phyloP scores from a whole-genome alignment of 2,797 vertebrate genomes.

The Pampus argenteus region DNA sequence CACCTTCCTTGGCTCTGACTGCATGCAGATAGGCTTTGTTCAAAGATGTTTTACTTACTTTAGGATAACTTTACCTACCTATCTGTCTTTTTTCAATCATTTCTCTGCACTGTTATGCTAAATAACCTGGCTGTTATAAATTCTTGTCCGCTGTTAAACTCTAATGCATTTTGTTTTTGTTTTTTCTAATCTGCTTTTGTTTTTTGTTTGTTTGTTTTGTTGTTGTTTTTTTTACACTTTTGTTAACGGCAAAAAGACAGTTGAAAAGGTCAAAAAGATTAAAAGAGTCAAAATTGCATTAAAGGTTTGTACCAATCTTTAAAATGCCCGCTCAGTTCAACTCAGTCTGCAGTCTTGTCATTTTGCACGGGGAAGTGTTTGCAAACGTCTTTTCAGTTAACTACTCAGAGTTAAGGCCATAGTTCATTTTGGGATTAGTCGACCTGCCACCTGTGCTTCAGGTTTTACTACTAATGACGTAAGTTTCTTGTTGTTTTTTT shows the following conservation, averaged over 20 bases:
- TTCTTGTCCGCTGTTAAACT: constrained; percentile 93
- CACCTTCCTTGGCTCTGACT: constrained; percentile 48
- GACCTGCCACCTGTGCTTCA: constrained; percentile 32
- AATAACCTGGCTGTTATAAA: constrained; percentile 90
- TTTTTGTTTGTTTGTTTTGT: constrained; percentile 79
- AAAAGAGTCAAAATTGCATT: constrained; percentile 99
- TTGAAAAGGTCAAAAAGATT: constrained; percentile 99
- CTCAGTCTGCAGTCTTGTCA: constrained; percentile 84
- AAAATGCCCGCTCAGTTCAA: constrained; percentile 85
- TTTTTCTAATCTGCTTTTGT: constrained; percentile 91
- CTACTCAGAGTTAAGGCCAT: constrained; percentile 56
- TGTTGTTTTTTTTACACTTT: constrained; percentile 82
- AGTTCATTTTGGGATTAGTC: constrained; percentile 44
- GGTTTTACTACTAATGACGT: not conserved
- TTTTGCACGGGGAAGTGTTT: constrained; percentile 88
- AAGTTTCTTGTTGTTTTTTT: not conserved
- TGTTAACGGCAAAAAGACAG: constrained; percentile 94
- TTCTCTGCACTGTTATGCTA: constrained; percentile 85
- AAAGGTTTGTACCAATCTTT: constrained; percentile 99
- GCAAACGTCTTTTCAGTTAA: constrained; percentile 90
- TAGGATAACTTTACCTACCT: constrained; percentile 55
- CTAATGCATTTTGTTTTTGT: constrained; percentile 89
- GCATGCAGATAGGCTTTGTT: constrained; percentile 76
- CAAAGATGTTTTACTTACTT: constrained; percentile 53
- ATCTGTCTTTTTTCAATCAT: constrained; percentile 62